Base-by-base conservation (phyloP, 1,140 invertebrate species). In the Lerema accius region DNA sequence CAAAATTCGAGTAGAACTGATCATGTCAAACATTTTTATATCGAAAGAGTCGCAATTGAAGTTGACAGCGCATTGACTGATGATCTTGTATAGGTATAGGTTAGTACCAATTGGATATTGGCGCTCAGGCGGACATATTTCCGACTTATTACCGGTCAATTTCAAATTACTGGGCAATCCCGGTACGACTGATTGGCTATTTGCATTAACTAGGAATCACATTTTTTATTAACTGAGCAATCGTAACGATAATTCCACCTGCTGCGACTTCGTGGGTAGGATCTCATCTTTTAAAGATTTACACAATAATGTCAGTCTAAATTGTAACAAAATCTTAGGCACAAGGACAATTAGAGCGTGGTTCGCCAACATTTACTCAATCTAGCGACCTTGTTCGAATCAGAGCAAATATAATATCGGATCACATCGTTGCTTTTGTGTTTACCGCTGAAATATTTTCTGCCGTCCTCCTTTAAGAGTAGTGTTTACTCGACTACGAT, bases 351-450 rank as follows among this genome's bases (percentile, higher is more conserved):
- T 73, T 65, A 73, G 73, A 73, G 70, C 73, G 73, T 71, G 69
- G 14, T 71, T 64, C 60, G 49, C 60, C 28, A 59, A 67, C 68
- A 73, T 68, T 77, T 69, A 49, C 69, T 65, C 67, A 70, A 73
- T 63, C 49, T 46, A 19, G 63, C 53, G 73, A 71, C 73, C 76
- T 76, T 73, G 76, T 60, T 50, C 62, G 65, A 78, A 78, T 76
- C 70, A 71, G 73, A 78, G 73, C 73, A 73, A 73, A 69, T 66
- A 69, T 77, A 61, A 70, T 73, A 74, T 74, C 67, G 15, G 63
- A 64, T 68, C 23, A 56, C 53, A 48, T 45, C 35, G 42, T 14
- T 14, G 11, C 23, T 46, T 59, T 58, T 62, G 55, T 11, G n/a
- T 61, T 49, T 50, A 55, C 37, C 14, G n/a, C 35, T 37, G 26